Evolutionary conservation across 92 coral and sea anemone genomes (phyloP), one percentile per base, ranked within the genome.

Genomic region (Chrysogorgia sp.): DNA sequence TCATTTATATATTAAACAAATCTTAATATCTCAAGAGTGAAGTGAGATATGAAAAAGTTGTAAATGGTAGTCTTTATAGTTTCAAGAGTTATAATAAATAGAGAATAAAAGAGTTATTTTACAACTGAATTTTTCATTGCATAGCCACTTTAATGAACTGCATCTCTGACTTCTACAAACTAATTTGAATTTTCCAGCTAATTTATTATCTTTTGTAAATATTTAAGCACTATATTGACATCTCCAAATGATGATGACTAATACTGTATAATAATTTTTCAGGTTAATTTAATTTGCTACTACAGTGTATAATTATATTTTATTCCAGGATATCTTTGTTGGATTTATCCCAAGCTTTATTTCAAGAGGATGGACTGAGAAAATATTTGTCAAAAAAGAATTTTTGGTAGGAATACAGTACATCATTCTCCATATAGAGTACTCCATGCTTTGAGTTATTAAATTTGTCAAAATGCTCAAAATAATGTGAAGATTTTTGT

Each of bases 311-410:
- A 0, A 59, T 26, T 28, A 25, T 59, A 22, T 59, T 22, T 14
- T 68, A 41, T 4, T 12, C 17, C 15, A 69, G 76, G 55, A 15
- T 41, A 22, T 69, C 13, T 31, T 69, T 69, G 40, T 69, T 69
- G 40, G 33, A n/a, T 13, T 45, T 25, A 13, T 49, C 19, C 76
- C 60, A 19, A 28, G 24, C 34, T 69, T 37, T 24, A 65, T 65
- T 31, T 35, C 48, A 45, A 45, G 14, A 12, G 34, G 32, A 69
- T 15, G n/a, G 14, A 65, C 26, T 19, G 23, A 35, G n/a, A 48
- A 69, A 3, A 30, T 24, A 14, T 21, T 35, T 47, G 33, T 32
- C 15, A 13, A 49, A 30, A 55, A 33, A 58, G 55, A 49, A 45
- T 6, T 69, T 22, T 31, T 69, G 31, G 76, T 69, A 45, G 1